Conservation (phyloP, 1,140 invertebrate genomes). For the Ceratina calcarata region DNA sequence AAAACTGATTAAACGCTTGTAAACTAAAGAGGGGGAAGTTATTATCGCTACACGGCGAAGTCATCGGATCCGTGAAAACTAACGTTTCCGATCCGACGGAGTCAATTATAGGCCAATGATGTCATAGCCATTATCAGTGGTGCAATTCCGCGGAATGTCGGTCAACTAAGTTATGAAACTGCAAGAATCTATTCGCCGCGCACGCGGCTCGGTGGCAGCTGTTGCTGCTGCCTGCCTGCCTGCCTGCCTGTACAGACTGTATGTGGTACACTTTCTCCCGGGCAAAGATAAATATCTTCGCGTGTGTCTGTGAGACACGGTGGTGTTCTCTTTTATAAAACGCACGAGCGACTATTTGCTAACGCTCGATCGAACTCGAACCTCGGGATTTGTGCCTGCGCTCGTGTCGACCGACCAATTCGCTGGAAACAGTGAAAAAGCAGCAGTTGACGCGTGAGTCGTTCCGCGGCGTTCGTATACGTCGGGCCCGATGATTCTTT, state of each 20-base stretch:
- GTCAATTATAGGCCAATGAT: conserved; percentile 66
- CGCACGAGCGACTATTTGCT: conserved; percentile 28
- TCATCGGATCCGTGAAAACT: conserved; percentile 23
- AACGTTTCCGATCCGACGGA: conserved; percentile 58
- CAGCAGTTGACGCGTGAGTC: too few relatives aligned
- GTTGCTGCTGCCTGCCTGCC: too few relatives aligned
- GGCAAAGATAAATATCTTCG: conserved; percentile 60
- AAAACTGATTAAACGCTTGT: too few relatives aligned
- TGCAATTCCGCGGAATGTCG: conserved; percentile 74
- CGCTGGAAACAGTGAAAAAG: too few relatives aligned
- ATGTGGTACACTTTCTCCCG: conserved; percentile 63
- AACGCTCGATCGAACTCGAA: conserved; percentile 35
- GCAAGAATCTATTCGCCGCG: conserved; percentile 70
- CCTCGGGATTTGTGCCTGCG: background rate
- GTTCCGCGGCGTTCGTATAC: too few relatives aligned
- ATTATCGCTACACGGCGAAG: too few relatives aligned
- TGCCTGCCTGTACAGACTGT: conserved; percentile 18
- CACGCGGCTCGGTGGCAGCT: conserved; percentile 16
- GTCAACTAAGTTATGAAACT: conserved; percentile 74
- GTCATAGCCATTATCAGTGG: conserved; percentile 73
- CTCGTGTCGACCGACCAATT: too few relatives aligned
- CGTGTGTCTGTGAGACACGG: conserved; percentile 50
- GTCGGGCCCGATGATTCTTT: too few relatives aligned
- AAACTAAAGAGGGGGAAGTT: too few relatives aligned
- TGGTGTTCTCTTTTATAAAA: conserved; percentile 51